phyloP scores from a whole-genome alignment of 1,140 invertebrate genomes.

The Lepidostoma basale region DNA sequence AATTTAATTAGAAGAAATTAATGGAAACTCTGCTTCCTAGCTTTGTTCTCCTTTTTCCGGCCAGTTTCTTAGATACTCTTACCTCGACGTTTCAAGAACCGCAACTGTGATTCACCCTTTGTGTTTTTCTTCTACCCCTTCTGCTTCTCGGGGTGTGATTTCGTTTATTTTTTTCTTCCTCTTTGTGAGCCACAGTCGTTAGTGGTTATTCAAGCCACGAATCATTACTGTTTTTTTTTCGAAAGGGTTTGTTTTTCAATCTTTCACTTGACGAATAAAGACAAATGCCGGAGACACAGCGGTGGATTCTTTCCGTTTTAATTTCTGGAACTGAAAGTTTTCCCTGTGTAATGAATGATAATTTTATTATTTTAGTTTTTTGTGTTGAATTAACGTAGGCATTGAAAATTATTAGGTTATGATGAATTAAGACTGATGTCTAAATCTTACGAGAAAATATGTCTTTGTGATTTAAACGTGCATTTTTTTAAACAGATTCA shows the following conservation, averaged over 20 bases:
- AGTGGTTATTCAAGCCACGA: constrained; percentile 29
- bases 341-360: too few species aligned
- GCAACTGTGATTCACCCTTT: constrained; percentile 47
- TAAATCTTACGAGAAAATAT: too few species aligned
- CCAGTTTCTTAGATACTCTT: constrained; percentile 14
- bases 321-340: too few species aligned
- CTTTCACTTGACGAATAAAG: constrained; percentile 22
- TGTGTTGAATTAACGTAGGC: too few species aligned
- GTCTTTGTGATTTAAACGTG: too few species aligned
- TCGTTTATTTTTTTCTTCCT: constrained; percentile 34
- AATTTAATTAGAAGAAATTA: constrained; percentile 48
- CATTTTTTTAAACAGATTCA: too few species aligned
- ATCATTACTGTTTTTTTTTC: constrained; percentile 25
- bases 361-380: too few species aligned
- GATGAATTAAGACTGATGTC: too few species aligned
- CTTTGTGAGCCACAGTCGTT: constrained; percentile 20
- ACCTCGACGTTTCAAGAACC: constrained; percentile 26
- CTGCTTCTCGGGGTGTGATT: constrained; percentile 18
- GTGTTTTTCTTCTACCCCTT: constrained; percentile 41
- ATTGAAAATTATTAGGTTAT: too few species aligned
- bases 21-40: constrained; percentile 40
- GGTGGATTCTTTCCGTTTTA: constrained; percentile 1
- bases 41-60: constrained; percentile 20
- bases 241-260: constrained; percentile 22
- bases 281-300: not conserved